A percentile compares a stretch with the other conserved stretches of the same genome.
Evolutionary conservation across 2,797 vertebrate genomes (phyloP).

Genomic region (Spizella passerina): DNA sequence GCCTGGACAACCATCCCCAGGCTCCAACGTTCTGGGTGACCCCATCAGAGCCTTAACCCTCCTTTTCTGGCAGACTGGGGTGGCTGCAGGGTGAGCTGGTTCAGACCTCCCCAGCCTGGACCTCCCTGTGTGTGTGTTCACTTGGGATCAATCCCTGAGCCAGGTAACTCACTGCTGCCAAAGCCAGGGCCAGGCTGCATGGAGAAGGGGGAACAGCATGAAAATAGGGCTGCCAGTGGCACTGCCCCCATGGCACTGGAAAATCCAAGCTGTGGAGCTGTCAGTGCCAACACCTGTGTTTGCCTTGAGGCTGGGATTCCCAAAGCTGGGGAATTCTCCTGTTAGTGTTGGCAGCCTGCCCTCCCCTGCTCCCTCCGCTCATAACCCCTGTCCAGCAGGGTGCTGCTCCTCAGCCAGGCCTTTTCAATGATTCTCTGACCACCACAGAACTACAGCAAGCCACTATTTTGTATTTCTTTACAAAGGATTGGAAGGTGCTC

Average conservation of each 20-base stretch:
- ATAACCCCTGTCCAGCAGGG: not conserved
- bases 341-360: not conserved
- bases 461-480: not conserved
- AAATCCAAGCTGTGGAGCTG: not conserved
- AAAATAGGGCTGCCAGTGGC: not conserved
- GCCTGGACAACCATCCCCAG: not conserved
- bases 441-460: not conserved
- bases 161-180: not conserved
- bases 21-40: not conserved
- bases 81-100: not conserved
- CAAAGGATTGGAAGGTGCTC: not conserved
- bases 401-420: not conserved
- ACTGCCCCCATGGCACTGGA: not conserved
- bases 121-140: not conserved
- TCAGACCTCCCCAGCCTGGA: not conserved
- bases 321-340: not conserved
- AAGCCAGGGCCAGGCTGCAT: not conserved
- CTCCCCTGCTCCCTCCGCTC: no score
- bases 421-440: not conserved
- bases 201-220: not conserved
- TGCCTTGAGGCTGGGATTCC: not conserved
- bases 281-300: rapidly evolving
- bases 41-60: not conserved
- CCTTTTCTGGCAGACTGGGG: rapidly evolving
- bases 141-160: rapidly evolving